These are phyloP conservation scores for Amorpha juglandis DNA, from an alignment of 2,888 invertebrate species.

Conservation along the genomic window DNA sequence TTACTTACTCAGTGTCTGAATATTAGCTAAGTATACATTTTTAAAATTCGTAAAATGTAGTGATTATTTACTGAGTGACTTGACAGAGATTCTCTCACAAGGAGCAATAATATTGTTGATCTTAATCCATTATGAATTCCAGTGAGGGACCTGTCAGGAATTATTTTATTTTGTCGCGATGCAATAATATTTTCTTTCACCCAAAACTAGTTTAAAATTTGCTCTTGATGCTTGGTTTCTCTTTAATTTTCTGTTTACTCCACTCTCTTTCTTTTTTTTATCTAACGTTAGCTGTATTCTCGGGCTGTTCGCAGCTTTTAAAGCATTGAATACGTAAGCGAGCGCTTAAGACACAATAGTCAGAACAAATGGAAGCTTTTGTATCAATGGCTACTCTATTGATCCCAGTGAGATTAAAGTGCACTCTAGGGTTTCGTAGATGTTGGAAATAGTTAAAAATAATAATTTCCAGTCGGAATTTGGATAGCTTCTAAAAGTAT, in stretches of 20 bases:
- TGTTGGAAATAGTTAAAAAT: too few relatives aligned
- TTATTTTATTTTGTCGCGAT: too few relatives aligned
- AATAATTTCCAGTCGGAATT: neutral
- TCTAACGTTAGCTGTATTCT: neutral
- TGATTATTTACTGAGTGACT: neutral
- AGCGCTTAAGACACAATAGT: neutral
- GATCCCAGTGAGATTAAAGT: neutral
- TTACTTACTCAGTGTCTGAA: neutral
- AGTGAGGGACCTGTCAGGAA: neutral
- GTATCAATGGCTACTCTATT: constrained; percentile 3
- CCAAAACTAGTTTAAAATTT: too few relatives aligned
- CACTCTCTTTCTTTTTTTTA: neutral
- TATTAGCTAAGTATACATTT: neutral
- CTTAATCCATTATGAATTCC: neutral
- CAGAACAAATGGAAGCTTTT: constrained; percentile 6
- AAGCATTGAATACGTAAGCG: neutral
- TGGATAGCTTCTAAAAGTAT: too few relatives aligned
- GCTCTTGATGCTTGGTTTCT: too few relatives aligned
- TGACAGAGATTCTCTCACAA: neutral
- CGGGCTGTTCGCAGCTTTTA: neutral
- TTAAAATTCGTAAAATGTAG: neutral
- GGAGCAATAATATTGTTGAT: neutral
- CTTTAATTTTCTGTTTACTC: neutral
- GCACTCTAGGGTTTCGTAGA: neutral
- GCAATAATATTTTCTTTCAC: too few relatives aligned